Evolutionary conservation across 2,113 vertebrate genomes (phyloP).

Genomic region (Mola mola): DNA sequence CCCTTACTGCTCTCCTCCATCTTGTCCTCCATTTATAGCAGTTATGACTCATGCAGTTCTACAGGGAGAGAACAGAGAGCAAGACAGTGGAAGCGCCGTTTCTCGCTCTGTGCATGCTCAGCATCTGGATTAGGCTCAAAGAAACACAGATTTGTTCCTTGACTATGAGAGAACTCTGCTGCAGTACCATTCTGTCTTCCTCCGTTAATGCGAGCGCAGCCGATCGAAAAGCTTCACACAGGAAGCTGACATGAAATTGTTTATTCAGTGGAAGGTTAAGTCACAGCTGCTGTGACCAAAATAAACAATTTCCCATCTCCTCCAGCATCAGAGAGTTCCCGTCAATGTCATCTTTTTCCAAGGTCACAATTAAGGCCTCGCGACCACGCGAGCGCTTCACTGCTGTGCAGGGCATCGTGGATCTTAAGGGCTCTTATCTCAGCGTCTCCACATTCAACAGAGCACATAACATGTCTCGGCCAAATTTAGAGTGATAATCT

Average conservation of each 20-base stretch:
- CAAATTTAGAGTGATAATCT: slow-evolving; percentile 62
- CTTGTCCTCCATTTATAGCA: slow-evolving; percentile 67
- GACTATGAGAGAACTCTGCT: slow-evolving; percentile 14
- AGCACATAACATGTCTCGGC: slow-evolving; percentile 45
- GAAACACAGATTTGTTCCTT: slow-evolving; percentile 18
- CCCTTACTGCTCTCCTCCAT: slow-evolving; percentile 66
- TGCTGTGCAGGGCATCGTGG: slow-evolving; percentile 33
- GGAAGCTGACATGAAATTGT: slow-evolving; percentile 38
- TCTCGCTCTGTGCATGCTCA: neutral
- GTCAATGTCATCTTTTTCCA: slow-evolving; percentile 71
- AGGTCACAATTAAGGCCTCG: slow-evolving; percentile 75
- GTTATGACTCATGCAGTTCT: slow-evolving; percentile 68
- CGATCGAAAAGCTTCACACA: slow-evolving; percentile 39
- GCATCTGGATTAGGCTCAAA: slow-evolving; percentile 24
- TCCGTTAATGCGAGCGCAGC: slow-evolving; percentile 31
- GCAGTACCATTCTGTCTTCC: slow-evolving; percentile 1
- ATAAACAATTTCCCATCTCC: slow-evolving; percentile 44
- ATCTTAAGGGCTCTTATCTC: slow-evolving; percentile 26
- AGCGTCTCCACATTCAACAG: slow-evolving; percentile 32
- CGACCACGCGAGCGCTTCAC: slow-evolving; percentile 28
- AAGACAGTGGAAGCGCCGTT: slow-evolving; percentile 12
- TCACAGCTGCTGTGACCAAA: slow-evolving; percentile 56
- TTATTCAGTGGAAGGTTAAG: slow-evolving; percentile 22
- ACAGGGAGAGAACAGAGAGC: slow-evolving; percentile 23
- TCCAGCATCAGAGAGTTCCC: slow-evolving; percentile 20